Evolutionary conservation across 2,797 vertebrate genomes (phyloP).

Genomic region (Discoglossus pictus): DNA sequence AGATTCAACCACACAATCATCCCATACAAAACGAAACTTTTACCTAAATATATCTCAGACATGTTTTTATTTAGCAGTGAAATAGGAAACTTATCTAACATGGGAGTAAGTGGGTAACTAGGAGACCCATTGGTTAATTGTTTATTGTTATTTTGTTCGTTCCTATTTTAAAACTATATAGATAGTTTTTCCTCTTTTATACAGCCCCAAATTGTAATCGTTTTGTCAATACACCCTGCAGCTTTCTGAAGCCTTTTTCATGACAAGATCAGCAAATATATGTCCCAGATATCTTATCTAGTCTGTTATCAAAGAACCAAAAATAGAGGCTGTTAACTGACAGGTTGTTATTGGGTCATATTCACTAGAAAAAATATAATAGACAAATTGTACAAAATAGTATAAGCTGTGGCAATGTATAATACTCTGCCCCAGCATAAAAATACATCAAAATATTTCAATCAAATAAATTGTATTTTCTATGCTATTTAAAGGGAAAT

Average conservation of each 20-base stretch:
- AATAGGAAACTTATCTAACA: background rate
- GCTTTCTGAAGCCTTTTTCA: constrained; percentile 8
- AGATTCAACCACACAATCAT: constrained; percentile 1
- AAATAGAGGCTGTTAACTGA: background rate
- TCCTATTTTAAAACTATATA: constrained; percentile 48
- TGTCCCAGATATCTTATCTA: background rate
- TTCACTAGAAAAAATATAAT: too few species aligned
- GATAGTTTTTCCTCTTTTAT: constrained; percentile 30
- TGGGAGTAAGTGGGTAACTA: background rate
- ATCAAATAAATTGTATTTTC: too few species aligned
- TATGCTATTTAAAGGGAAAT: too few species aligned
- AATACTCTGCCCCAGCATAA: too few species aligned
- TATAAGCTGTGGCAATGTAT: too few species aligned
- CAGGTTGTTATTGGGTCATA: constrained; percentile 7
- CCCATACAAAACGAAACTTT: constrained; percentile 9
- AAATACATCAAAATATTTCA: too few species aligned
- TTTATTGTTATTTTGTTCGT: constrained; percentile 1
- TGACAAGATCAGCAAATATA: constrained; percentile 22
- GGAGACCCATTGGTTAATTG: background rate
- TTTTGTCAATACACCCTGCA: constrained; percentile 42
- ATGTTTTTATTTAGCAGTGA: constrained; percentile 4
- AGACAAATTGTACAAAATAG: too few species aligned
- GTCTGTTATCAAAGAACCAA: background rate
- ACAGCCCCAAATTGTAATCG: constrained; percentile 33
- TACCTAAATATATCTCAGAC: constrained; percentile 2